These are phyloP conservation scores for Julus scandinavius DNA, from an alignment of 2,888 invertebrate genomes.

Conservation along the genomic window DNA sequence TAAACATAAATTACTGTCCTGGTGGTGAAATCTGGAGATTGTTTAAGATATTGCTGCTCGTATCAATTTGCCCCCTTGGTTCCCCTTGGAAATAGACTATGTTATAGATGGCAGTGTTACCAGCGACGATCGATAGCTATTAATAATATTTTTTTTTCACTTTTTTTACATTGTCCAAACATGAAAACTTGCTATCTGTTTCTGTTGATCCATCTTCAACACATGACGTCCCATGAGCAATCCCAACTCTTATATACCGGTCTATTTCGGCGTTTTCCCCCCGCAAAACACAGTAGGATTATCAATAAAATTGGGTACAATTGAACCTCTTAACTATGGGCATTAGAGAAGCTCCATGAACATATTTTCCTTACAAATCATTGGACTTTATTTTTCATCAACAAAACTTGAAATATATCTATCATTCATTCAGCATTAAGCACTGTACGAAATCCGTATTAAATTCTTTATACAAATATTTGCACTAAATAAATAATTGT, in stretches of 20 bases:
- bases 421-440: too few relatives aligned
- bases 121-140: neutral
- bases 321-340: neutral
- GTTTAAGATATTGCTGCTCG: conserved; percentile 3
- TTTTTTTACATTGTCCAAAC: conserved; percentile 11
- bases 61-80: neutral
- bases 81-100: neutral
- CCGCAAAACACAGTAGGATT: neutral
- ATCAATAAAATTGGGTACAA: neutral
- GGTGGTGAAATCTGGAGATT: conserved; percentile 8
- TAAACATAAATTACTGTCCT: conserved; percentile 6
- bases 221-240: conserved; percentile 33
- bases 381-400: neutral
- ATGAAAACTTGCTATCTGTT: conserved; percentile 33
- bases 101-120: neutral
- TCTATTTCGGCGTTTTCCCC: neutral
- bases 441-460: too few relatives aligned
- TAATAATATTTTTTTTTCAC: neutral
- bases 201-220: conserved; percentile 33
- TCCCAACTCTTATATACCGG: neutral
- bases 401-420: too few relatives aligned
- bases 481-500: too few relatives aligned
- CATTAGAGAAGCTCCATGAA: neutral
- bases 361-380: neutral
- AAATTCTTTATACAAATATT: too few relatives aligned